A percentile compares a stretch with the other conserved stretches of the same genome.
Conservation (phyloP, 2,113 vertebrate species). For the Lampris megalopsis region DNA sequence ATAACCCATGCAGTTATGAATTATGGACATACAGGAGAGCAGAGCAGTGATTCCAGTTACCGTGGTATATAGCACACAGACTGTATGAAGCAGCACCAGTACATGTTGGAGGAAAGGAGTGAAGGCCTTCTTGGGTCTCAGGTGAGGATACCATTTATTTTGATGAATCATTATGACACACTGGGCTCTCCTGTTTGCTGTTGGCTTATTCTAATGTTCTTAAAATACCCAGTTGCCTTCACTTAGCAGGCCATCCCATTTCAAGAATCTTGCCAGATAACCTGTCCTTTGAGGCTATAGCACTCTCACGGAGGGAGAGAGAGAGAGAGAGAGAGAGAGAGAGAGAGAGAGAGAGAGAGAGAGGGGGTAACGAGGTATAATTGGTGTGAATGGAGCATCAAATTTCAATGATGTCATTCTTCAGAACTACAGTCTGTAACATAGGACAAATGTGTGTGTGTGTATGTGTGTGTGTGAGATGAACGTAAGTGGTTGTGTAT, state of each 20-base stretch:
- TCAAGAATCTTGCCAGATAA: background rate
- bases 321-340: slow-evolving; percentile 14
- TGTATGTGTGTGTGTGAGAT: background rate
- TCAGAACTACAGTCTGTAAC: slow-evolving; percentile 32
- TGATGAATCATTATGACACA: no score
- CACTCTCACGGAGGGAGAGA: slow-evolving; percentile 18
- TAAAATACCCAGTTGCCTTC: background rate
- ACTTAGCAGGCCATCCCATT: background rate
- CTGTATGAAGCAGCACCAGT: background rate
- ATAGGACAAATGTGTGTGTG: slow-evolving; percentile 23
- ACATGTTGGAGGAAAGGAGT: background rate
- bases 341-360: slow-evolving; percentile 28
- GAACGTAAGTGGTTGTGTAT: background rate
- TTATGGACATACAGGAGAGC: no score
- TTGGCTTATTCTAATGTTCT: background rate
- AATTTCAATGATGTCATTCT: slow-evolving; percentile 78
- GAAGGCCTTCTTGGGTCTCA: background rate
- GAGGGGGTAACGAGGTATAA: slow-evolving; percentile 68
- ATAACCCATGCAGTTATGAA: no score
- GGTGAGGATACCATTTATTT: no score
- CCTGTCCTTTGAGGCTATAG: background rate
- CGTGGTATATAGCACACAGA: no score
- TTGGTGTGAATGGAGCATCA: slow-evolving; percentile 70
- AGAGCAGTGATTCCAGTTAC: no score
- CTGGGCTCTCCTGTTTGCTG: no score